Base-by-base conservation (phyloP, 2,888 invertebrate genomes). In the Drosophila paramelanica region DNA sequence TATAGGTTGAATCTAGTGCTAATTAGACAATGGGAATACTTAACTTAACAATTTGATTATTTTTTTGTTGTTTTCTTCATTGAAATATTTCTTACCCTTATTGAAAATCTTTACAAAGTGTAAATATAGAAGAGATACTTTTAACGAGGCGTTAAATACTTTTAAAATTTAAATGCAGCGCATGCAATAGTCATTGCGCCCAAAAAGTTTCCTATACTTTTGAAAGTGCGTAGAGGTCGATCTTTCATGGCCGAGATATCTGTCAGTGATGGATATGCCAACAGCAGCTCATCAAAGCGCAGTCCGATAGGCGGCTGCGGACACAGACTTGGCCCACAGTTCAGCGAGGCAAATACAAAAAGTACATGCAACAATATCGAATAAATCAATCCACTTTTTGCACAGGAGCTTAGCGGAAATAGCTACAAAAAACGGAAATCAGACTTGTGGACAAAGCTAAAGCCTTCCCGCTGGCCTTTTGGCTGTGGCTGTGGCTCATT, bases 341-440 rank as follows among this genome's bases (percentile, higher is more conserved):
- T 45, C n/a, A 60, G 31, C 51, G 57, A 51, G 17, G 45, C 61
- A 55, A 57, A 67, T 39, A 64, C 3, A 58, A 58, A 25, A 65
- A 27, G 20, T 33, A 20, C 31, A 55, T 33, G 43, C 50, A 47
- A 23, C 20, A 49, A 58, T n/a, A 47, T 57, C 36, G 68, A 64
- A 67, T 55, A 66, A 50, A 52, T 43, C 66, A n/a, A 65, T 53
- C 46, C 50, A 52, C 42, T 50, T 50, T 39, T 17, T 60, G 36
- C 41, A 41, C 33, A 55, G 53, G n/a, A 33, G 39, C 27, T 43
- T 36, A 66, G 23, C 61, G 82, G 87, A 88, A 88, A 58, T 69
- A 56, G 13, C 2, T 36, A 46, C 55, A 56, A 49, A 79, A 60
- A 86, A 65, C 62, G 79, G 81, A 81, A 82, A 78, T 67, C 62